Conservation (phyloP, 2,888 invertebrate genomes). For the Caenorhabditis sp. region DNA sequence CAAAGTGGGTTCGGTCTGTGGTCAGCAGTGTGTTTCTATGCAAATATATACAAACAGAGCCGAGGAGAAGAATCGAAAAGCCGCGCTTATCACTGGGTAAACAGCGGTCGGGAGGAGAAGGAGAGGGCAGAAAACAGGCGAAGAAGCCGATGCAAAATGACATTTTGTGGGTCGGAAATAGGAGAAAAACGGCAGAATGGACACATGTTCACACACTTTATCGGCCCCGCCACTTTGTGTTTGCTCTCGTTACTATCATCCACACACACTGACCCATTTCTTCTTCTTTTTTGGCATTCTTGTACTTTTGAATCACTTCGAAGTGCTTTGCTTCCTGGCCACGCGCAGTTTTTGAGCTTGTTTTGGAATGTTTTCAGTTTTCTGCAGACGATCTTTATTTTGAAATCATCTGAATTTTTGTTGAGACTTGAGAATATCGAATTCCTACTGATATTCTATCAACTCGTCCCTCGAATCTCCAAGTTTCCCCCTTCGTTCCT, state of each 20-base stretch:
- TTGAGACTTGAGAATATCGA: too few relatives aligned
- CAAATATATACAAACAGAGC: slow-evolving; percentile 42
- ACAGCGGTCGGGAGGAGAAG: background rate
- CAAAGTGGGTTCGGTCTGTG: background rate
- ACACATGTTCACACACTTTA: slow-evolving; percentile 17
- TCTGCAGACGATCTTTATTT: too few relatives aligned
- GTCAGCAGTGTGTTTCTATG: slow-evolving; percentile 41
- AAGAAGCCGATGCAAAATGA: slow-evolving; percentile 21
- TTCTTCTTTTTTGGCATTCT: background rate
- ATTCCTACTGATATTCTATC: too few relatives aligned
- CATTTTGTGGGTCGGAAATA: slow-evolving; percentile 29
- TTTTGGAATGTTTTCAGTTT: too few relatives aligned
- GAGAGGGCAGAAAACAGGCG: slow-evolving; percentile 31
- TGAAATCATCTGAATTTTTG: too few relatives aligned
- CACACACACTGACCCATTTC: background rate
- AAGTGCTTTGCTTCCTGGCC: too few relatives aligned
- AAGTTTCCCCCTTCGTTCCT: too few relatives aligned
- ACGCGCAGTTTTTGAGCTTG: too few relatives aligned
- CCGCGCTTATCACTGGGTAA: slow-evolving; percentile 57
- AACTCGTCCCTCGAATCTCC: too few relatives aligned
- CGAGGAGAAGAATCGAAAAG: slow-evolving; percentile 36
- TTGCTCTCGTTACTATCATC: background rate
- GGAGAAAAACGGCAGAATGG: background rate
- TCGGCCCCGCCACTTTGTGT: background rate
- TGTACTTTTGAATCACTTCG: too few relatives aligned